These are phyloP conservation scores for Eudyptes chrysolophus DNA, from an alignment of 2,113 vertebrate species.

Conservation along the genomic window DNA sequence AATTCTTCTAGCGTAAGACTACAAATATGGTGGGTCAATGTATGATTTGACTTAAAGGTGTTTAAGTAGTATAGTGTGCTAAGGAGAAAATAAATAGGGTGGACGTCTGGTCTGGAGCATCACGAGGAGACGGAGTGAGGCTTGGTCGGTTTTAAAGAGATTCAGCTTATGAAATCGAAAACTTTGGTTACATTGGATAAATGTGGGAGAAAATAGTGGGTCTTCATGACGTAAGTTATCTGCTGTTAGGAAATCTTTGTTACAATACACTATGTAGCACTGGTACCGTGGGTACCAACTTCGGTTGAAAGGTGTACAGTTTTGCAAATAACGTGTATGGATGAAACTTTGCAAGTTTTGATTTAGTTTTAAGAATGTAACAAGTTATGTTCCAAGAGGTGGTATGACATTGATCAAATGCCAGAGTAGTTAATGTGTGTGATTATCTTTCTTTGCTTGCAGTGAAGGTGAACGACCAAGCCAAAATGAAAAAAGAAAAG, in stretches of 20 bases:
- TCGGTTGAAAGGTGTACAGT: not conserved
- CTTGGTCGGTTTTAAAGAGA: not conserved
- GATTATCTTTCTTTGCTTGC: not conserved
- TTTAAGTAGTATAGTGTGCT: not conserved
- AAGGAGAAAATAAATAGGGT: not conserved
- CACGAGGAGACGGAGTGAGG: not conserved
- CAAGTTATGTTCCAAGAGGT: not conserved
- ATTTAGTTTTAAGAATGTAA: not conserved
- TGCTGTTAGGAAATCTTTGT: not conserved
- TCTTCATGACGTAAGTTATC: not conserved
- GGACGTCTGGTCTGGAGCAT: not conserved
- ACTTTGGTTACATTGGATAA: not conserved
- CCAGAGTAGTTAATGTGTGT: not conserved
- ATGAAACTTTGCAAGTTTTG: not conserved
- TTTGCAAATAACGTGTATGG: not conserved
- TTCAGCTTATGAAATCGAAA: not conserved
- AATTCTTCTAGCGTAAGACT: not conserved
- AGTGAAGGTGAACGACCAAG: slow-evolving; percentile 82
- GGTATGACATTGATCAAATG: not conserved
- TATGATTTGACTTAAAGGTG: not conserved
- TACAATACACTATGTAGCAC: rapidly evolving
- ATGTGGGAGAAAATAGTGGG: not conserved
- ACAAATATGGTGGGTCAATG: not conserved
- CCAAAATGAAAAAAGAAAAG: slow-evolving; percentile 87
- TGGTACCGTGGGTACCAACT: rapidly evolving